phyloP scores from a whole-genome alignment of 2,797 vertebrate genomes.

The Cichlasoma orientale region DNA sequence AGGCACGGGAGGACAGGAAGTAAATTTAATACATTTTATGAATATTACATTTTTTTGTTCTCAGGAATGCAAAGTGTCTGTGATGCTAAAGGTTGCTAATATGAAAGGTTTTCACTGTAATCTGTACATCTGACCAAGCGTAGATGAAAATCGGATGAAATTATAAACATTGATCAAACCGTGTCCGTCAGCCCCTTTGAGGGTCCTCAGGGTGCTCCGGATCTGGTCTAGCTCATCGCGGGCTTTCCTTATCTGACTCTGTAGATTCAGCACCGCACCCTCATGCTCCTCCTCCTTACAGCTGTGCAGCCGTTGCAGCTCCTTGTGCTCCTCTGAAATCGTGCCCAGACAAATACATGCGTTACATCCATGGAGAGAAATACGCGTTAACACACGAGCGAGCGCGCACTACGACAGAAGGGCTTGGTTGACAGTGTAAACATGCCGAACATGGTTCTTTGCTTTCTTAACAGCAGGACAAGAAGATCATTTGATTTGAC shows the following conservation, averaged over 20 bases:
- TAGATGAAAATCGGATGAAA: slow-evolving; percentile 22
- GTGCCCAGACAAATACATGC: slow-evolving; percentile 48
- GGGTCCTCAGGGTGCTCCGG: slow-evolving; percentile 75
- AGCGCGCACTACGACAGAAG: slow-evolving; percentile 42
- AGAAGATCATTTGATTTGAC: slow-evolving; percentile 54
- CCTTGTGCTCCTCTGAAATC: slow-evolving; percentile 82
- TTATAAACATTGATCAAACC: slow-evolving; percentile 73
- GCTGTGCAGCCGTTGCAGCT: slow-evolving; percentile 78
- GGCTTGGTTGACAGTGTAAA: slow-evolving; percentile 67
- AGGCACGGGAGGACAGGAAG: neutral
- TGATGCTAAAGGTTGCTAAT: slow-evolving; percentile 1
- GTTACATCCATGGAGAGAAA: slow-evolving; percentile 33
- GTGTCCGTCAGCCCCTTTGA: slow-evolving; percentile 82
- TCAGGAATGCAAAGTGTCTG: neutral
- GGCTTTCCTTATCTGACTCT: slow-evolving; percentile 78
- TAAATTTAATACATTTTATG: neutral
- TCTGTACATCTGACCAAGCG: slow-evolving; percentile 11
- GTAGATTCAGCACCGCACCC: slow-evolving; percentile 78
- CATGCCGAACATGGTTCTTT: slow-evolving; percentile 56
- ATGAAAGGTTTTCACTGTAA: slow-evolving; percentile 22
- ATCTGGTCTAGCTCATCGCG: slow-evolving; percentile 82
- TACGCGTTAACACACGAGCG: slow-evolving; percentile 12
- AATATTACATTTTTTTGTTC: neutral
- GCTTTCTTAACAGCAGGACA: slow-evolving; percentile 55
- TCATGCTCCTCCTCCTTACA: slow-evolving; percentile 78